Conservation (phyloP, 2,888 invertebrate genomes). For the Hirtodrosophila confusa region DNA sequence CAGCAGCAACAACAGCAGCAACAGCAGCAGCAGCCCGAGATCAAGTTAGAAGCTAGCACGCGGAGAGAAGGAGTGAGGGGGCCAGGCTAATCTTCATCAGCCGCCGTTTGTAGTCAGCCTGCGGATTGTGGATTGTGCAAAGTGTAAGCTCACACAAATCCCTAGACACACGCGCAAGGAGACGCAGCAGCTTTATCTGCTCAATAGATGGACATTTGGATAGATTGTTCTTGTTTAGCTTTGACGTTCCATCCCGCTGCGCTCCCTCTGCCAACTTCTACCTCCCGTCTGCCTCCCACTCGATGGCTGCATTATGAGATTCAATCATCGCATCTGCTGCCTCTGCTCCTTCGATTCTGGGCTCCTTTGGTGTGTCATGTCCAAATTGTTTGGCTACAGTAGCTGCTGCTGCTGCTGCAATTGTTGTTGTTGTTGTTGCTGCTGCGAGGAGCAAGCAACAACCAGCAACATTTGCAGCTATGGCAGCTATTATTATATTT, state of each 20-base stretch:
- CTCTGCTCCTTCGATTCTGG: constrained; percentile 13
- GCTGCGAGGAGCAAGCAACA: constrained; percentile 17
- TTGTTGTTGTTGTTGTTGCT: constrained; percentile 13
- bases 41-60: constrained; percentile 10
- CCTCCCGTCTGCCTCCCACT: constrained; percentile 1
- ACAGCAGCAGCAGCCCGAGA: constrained; percentile 25
- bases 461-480: constrained; percentile 50
- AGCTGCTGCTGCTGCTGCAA: constrained; percentile 34
- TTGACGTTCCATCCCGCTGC: constrained; percentile 53
- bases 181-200: constrained; percentile 71
- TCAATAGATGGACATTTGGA: constrained; percentile 80
- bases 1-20: constrained; percentile 10
- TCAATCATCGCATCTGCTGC: constrained; percentile 64
- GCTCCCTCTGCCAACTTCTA: not conserved
- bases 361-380: constrained; percentile 62
- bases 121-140: constrained; percentile 45
- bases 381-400: constrained; percentile 73
- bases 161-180: constrained; percentile 57
- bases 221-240: constrained; percentile 79
- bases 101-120: constrained; percentile 75
- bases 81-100: constrained; percentile 81
- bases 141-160: constrained; percentile 78
- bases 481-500: constrained; percentile 76
- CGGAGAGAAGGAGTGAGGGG: constrained; percentile 3
- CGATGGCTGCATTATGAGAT: constrained; percentile 70